phyloP scores from a whole-genome alignment of 2,888 invertebrate genomes.

The Chaetogeoica ovagalla region DNA sequence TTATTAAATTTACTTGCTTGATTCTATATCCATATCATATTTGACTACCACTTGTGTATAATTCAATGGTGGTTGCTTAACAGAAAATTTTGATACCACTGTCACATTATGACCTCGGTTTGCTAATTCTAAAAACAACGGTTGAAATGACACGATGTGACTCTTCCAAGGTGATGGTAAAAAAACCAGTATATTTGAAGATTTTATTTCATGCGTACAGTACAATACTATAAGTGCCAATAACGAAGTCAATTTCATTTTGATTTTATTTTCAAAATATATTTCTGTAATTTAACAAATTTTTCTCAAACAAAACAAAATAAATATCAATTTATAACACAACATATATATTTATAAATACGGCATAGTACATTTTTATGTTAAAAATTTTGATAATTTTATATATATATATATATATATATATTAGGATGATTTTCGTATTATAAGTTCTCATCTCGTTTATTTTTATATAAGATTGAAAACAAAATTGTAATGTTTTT shows the following conservation, averaged over 20 bases:
- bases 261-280: background rate
- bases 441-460: background rate
- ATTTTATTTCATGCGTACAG: background rate
- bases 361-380: background rate
- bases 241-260: background rate
- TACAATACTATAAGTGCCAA: background rate
- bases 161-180: conserved; percentile 42
- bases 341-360: background rate
- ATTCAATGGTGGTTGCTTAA: conserved; percentile 4
- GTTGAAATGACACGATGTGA: conserved; percentile 28
- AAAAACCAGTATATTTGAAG: conserved; percentile 37
- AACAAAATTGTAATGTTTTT: background rate
- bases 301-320: background rate
- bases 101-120: conserved; percentile 41
- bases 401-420: no score
- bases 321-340: background rate
- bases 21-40: background rate
- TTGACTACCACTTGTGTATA: conserved; percentile 28
- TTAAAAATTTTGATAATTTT: background rate
- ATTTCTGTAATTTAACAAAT: background rate
- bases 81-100: background rate
- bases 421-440: no score
- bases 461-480: background rate
- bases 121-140: conserved; percentile 42
- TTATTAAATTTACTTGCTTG: background rate